Evolutionary conservation across 2,797 vertebrate genomes (phyloP).

Genomic region (Sebastolobus altivelis): DNA sequence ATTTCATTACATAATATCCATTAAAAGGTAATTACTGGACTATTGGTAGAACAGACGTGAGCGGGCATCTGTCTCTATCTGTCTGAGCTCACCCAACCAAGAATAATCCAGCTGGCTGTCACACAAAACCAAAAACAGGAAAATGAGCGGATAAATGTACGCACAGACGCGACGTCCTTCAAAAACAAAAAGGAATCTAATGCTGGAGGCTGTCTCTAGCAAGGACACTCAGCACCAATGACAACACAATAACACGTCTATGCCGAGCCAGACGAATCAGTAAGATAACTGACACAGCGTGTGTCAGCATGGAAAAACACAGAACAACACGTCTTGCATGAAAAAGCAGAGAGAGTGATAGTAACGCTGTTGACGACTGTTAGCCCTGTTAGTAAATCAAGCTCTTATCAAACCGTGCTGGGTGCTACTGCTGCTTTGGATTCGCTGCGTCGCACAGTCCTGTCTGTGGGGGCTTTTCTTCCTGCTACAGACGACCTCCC

Average conservation of each 20-base stretch:
- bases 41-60: constrained; percentile 47
- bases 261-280: constrained; percentile 16
- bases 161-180: constrained; percentile 25
- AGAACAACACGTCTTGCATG: constrained; percentile 12
- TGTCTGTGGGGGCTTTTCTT: constrained; percentile 23
- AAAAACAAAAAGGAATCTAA: constrained; percentile 7
- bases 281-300: constrained; percentile 37
- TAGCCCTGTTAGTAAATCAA: constrained; percentile 24
- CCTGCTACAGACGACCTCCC: constrained; percentile 27
- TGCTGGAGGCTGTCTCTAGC: background rate
- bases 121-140: constrained; percentile 40
- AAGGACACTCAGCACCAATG: background rate
- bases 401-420: constrained; percentile 56
- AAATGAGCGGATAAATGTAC: constrained; percentile 23
- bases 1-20: constrained; percentile 58
- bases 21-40: constrained; percentile 62
- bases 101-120: constrained; percentile 38
- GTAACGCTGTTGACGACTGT: background rate
- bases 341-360: background rate
- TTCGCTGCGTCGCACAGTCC: constrained; percentile 20
- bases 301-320: constrained; percentile 28
- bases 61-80: constrained; percentile 35
- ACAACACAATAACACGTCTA: constrained; percentile 30
- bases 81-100: constrained; percentile 23
- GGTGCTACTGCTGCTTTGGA: constrained; percentile 20